Conservation (phyloP, 37 sponge, comb jelly and placozoan species). For the Petrosia ficiformis region DNA sequence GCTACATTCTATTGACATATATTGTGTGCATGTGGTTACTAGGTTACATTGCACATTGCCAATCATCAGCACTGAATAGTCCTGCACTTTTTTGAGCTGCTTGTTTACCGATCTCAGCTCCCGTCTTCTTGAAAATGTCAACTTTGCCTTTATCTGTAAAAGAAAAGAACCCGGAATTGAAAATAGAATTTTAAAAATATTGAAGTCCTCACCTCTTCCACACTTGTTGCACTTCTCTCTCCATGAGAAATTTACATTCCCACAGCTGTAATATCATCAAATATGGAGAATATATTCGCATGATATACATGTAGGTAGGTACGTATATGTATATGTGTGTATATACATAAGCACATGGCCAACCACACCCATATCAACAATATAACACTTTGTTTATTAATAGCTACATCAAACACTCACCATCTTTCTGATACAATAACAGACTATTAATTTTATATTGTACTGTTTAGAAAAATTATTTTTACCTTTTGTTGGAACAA, state of each 20-base stretch:
- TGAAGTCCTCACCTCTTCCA: conserved; percentile 65
- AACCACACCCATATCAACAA: no score
- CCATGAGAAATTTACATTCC: conserved; percentile 93
- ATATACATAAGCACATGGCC: no score
- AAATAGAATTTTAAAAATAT: not conserved
- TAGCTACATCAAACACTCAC: no score
- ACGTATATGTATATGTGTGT: not conserved
- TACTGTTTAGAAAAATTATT: no score
- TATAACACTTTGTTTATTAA: no score
- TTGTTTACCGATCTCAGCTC: conserved; percentile 85
- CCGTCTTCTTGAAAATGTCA: conserved; percentile 79
- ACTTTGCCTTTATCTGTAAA: conserved; percentile 68
- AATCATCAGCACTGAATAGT: conserved; percentile 97
- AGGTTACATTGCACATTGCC: conserved; percentile 89
- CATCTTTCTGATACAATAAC: no score
- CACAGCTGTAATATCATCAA: conserved; percentile 65
- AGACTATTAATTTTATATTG: no score
- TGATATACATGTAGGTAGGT: not conserved
- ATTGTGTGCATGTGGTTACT: not conserved
- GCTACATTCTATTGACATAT: no score
- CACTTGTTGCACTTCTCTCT: conserved; percentile 90
- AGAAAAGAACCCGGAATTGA: conserved; percentile 1
- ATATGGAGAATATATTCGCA: not conserved
- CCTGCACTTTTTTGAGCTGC: conserved; percentile 94
- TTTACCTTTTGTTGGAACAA: conserved; percentile 77